Conservation (phyloP, 2,113 vertebrate genomes). For the Lycaon pictus region DNA sequence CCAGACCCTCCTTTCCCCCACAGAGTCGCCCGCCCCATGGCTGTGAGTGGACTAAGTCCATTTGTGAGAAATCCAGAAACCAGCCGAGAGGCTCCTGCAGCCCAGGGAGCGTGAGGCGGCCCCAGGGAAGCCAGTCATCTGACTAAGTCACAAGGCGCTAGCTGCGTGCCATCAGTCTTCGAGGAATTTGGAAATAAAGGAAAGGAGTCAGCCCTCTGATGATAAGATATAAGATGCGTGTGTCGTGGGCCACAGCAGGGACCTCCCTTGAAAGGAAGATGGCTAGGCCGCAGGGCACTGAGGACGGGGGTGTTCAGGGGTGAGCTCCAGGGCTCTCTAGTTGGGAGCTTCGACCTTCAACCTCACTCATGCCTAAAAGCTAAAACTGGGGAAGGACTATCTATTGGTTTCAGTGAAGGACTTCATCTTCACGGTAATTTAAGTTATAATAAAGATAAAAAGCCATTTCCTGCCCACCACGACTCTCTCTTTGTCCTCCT, state of each 20-base stretch:
- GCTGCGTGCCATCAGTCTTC: not conserved
- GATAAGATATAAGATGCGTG: not conserved
- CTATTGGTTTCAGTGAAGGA: constrained; percentile 61
- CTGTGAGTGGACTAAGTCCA: not conserved
- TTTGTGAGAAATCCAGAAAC: not conserved
- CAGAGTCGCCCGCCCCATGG: not conserved
- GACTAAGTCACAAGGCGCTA: not conserved
- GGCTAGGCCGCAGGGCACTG: not conserved
- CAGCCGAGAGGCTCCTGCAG: not conserved
- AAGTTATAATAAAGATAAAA: constrained; percentile 75
- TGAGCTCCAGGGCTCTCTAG: not conserved
- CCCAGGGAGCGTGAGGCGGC: not conserved
- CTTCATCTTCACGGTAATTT: constrained; percentile 22
- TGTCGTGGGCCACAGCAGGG: not conserved
- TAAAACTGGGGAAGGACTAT: not conserved
- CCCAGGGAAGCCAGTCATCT: accelerated
- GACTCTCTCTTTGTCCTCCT: constrained; percentile 38
- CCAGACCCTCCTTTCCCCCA: not conserved
- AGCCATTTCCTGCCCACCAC: constrained; percentile 70
- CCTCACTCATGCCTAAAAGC: not conserved
- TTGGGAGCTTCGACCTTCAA: not conserved
- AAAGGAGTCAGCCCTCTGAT: not conserved
- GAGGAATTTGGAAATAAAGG: not conserved
- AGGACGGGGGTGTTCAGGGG: not conserved
- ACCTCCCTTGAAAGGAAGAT: not conserved